Evolutionary conservation across 2,888 invertebrate genomes (phyloP), one percentile per base, ranked within the genome.

Genomic region (Drepanosiphum platanoidis): DNA sequence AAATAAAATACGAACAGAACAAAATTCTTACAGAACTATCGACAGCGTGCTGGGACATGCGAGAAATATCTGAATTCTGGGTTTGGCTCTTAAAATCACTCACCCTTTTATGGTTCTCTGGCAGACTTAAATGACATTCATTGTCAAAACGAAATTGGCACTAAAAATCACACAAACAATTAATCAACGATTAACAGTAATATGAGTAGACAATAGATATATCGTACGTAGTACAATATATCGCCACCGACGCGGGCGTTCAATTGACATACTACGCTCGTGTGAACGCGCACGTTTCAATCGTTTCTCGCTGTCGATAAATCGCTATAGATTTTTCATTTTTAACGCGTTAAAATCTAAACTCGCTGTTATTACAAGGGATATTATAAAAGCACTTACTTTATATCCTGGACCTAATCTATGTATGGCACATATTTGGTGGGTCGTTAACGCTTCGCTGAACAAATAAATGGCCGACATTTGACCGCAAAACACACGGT

Each of bases 61-160:
- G 71, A 52, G 80, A 91, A 91, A 88, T 91, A 78, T 79, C 86
- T 82, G 84, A 84, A 78, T 70, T 84, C 75, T 77, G 75, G 68
- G 66, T 84, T 77, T 84, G 84, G 66, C 84, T 83, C 46, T 83
- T 84, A 84, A 84, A 84, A 68, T 91, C 91, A 95, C 95, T 96
- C 95, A 97, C 98, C 96, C 97, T 94, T 94, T 96, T 97, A 92
- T 98, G 97, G 92, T 97, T 97, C 92, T 98, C 98, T 91, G 97
- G 97, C 90, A 98, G 94, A 92, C 95, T 96, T 92, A 97, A 93
- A 92, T 96, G 96, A 93, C 97, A 98, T 93, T 99, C 99, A 92
- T 98, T 98, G 93, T 99, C 99, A 92, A 99, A 99, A 91, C 98
- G 95, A 93, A 99, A 99, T 92, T 99, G 98, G 93, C 98, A 98